Percentiles rank a stretch among this genome's conserved stretches.
These are phyloP conservation scores for Watsonalla cultraria DNA, from an alignment of 2,888 invertebrate species.

Conservation along the genomic window DNA sequence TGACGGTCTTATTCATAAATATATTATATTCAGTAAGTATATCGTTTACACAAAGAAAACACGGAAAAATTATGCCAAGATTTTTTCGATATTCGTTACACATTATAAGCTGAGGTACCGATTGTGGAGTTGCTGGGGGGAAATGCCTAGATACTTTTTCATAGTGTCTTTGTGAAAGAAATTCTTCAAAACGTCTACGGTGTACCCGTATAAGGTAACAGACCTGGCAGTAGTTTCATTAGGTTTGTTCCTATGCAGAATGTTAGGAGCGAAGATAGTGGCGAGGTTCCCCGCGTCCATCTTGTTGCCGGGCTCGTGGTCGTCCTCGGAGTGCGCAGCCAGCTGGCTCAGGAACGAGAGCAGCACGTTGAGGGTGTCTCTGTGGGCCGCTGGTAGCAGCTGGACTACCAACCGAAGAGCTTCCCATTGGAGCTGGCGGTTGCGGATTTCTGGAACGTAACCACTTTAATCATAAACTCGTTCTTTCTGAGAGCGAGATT, in stretches of 20 bases:
- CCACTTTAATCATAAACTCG: background rate
- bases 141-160: no score
- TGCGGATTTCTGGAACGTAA: constrained; percentile 84
- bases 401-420: constrained; percentile 91
- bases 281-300: constrained; percentile 96
- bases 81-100: no score
- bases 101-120: no score
- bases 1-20: no score
- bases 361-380: constrained; percentile 92
- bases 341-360: constrained; percentile 90
- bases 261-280: constrained; percentile 96
- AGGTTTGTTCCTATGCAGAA: constrained; percentile 88
- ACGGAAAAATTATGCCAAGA: no score
- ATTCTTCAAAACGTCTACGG: no score
- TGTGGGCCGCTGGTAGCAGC: constrained; percentile 90
- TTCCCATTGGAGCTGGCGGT: constrained; percentile 89
- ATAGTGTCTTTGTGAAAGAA: no score
- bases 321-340: constrained; percentile 84
- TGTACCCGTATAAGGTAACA: no score
- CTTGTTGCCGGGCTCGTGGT: constrained; percentile 87
- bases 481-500: no score
- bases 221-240: constrained; percentile 68
- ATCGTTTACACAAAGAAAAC: no score
- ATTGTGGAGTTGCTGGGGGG: no score
- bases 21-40: no score